Percentiles rank a stretch among this genome's conserved stretches.
These are phyloP conservation scores for Tetraneura akinire DNA, from an alignment of 1,140 invertebrate species.

Conservation along the genomic window DNA sequence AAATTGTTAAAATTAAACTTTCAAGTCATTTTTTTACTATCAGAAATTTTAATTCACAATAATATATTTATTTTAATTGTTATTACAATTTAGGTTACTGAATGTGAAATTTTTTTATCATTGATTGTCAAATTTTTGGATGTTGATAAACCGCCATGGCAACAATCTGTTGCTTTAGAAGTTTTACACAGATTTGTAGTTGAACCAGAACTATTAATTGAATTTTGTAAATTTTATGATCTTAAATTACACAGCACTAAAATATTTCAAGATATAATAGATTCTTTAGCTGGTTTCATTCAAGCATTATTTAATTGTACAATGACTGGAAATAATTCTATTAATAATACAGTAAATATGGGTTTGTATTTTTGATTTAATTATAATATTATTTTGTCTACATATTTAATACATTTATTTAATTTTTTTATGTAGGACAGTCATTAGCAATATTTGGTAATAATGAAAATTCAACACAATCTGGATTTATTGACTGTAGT, in stretches of 20 bases:
- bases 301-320: slow-evolving; percentile 76
- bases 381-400: not conserved
- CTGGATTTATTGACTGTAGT: slow-evolving; percentile 89
- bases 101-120: slow-evolving; percentile 98
- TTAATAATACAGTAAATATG: not conserved
- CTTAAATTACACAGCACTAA: slow-evolving; percentile 90
- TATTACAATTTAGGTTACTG: slow-evolving; percentile 72
- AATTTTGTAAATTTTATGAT: slow-evolving; percentile 93
- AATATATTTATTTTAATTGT: slow-evolving; percentile 47
- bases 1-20: not conserved
- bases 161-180: slow-evolving; percentile 90
- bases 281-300: slow-evolving; percentile 91
- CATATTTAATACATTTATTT: too few relatives aligned
- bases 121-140: slow-evolving; percentile 96
- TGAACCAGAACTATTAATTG: slow-evolving; percentile 83
- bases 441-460: slow-evolving; percentile 71
- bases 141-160: slow-evolving; percentile 94
- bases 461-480: slow-evolving; percentile 79
- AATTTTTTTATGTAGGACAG: slow-evolving; percentile 61
- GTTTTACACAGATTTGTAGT: slow-evolving; percentile 92
- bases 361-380: not conserved
- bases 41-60: not conserved
- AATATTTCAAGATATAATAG: slow-evolving; percentile 93
- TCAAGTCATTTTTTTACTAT: slow-evolving; percentile 7
- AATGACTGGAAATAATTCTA: not conserved